phyloP scores from a whole-genome alignment of 2,888 invertebrate genomes.

The Philonicus albiceps region DNA sequence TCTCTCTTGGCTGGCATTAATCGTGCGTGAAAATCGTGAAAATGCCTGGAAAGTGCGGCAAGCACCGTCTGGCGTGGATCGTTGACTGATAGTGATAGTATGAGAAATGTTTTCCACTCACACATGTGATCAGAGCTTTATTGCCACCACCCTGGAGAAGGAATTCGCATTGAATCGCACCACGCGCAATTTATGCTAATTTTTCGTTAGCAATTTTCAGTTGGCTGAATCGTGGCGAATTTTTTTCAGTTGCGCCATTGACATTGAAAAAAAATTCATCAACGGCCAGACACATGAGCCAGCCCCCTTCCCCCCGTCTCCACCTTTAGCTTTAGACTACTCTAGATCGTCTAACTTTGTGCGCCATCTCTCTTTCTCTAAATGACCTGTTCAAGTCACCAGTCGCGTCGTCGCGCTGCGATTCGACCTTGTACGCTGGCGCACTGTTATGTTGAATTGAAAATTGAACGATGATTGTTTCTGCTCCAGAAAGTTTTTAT shows the following conservation, averaged over 20 bases:
- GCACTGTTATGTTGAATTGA: background rate
- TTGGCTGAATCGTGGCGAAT: background rate
- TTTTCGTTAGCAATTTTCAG: background rate
- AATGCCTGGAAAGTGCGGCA: background rate
- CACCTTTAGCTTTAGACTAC: background rate
- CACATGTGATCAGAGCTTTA: background rate
- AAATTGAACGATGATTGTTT: background rate
- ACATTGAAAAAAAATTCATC: conserved; percentile 8
- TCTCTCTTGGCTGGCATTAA: background rate
- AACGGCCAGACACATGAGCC: background rate
- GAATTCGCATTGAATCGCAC: background rate
- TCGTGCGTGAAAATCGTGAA: conserved; percentile 5
- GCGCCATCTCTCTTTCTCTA: background rate
- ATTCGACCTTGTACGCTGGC: background rate
- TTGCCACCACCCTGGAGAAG: background rate
- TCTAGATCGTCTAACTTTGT: background rate
- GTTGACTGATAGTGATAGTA: background rate
- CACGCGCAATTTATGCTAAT: background rate
- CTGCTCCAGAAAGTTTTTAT: conserved; percentile 16
- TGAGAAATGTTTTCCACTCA: background rate
- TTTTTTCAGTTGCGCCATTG: conserved; percentile 1
- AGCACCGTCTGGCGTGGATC: background rate
- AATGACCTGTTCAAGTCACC: background rate
- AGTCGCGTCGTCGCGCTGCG: background rate
- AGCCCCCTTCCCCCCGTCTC: background rate